Evolutionary conservation across 2,797 vertebrate species (phyloP).

Genomic region (Lacerta bilineata): DNA sequence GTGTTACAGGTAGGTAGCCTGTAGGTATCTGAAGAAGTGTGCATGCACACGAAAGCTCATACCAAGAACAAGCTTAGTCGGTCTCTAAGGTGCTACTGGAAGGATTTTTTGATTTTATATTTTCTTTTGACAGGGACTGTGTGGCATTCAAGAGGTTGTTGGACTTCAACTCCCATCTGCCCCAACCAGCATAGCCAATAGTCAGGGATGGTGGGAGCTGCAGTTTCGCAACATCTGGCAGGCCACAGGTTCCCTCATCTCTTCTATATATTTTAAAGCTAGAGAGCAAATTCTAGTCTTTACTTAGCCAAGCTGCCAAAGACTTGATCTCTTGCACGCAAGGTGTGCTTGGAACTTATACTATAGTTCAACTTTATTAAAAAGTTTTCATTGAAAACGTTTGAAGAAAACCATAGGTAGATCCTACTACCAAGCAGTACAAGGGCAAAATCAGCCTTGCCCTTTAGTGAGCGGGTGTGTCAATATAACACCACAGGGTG

Average conservation of each 20-base stretch:
- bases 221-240: background rate
- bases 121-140: no score
- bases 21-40: no score
- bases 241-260: background rate
- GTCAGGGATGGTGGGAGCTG: no score
- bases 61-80: no score
- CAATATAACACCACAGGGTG: background rate
- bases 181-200: no score
- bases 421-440: background rate
- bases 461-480: background rate
- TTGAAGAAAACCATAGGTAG: constrained; percentile 2
- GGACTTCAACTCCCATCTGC: background rate
- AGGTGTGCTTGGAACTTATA: background rate
- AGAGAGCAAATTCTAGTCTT: background rate
- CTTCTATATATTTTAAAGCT: background rate
- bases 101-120: no score
- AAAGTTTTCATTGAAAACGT: background rate
- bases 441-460: background rate
- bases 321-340: background rate
- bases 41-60: no score
- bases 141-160: background rate
- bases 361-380: background rate
- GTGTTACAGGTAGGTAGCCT: no score
- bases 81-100: no score
- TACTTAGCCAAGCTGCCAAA: background rate